These are phyloP conservation scores for Melanotaenia maccullochi DNA, from an alignment of 2,797 vertebrate genomes.

Conservation along the genomic window DNA sequence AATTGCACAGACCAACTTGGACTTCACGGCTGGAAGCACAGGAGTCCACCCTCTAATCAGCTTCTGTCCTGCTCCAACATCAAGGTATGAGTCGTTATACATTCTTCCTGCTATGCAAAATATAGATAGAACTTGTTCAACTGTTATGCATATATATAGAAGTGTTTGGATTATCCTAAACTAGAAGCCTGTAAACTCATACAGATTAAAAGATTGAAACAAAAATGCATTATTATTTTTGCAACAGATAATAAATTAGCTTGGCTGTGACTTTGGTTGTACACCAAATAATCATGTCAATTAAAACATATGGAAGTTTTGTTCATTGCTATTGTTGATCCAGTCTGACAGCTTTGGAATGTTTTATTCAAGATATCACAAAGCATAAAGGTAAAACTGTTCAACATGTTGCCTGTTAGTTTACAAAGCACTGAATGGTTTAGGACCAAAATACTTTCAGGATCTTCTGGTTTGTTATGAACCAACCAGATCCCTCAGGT, in stretches of 20 bases:
- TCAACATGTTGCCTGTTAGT: constrained; percentile 23
- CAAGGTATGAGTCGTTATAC: constrained; percentile 58
- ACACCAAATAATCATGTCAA: not conserved
- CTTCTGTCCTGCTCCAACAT: constrained; percentile 43
- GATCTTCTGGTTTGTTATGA: no score
- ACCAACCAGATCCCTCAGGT: no score
- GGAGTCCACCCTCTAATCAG: constrained; percentile 54
- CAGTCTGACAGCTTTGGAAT: not conserved
- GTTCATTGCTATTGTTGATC: not conserved
- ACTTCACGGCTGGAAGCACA: constrained; percentile 63
- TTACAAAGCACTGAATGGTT: no score
- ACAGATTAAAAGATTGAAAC: not conserved
- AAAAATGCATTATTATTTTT: not conserved
- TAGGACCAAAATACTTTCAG: no score
- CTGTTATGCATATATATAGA: constrained; percentile 4
- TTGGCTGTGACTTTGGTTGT: constrained; percentile 3
- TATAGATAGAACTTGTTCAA: not conserved
- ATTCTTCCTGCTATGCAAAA: not conserved
- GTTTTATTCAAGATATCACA: constrained; percentile 14
- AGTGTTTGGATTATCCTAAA: not conserved
- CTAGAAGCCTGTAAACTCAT: not conserved
- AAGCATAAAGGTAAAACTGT: constrained; percentile 9
- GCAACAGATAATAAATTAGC: not conserved
- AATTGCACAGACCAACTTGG: constrained; percentile 70
- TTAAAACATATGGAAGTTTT: not conserved